These are phyloP conservation scores for Drosophila erecta DNA, from an alignment of 1,140 invertebrate species.

Conservation along the genomic window DNA sequence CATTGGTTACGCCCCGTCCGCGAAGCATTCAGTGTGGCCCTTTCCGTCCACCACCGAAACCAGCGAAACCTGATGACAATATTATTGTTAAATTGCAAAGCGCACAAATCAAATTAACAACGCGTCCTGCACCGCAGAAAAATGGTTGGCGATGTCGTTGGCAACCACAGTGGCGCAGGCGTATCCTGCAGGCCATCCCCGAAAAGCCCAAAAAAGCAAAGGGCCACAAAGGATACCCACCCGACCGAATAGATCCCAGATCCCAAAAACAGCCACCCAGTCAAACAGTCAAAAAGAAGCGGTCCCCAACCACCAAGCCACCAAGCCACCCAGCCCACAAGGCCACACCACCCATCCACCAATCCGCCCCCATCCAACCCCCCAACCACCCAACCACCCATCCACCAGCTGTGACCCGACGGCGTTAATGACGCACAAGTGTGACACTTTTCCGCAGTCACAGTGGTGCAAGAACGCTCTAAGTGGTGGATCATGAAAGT, in stretches of 20 bases:
- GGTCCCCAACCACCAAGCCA: slow-evolving; percentile 2
- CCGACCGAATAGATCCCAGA: slow-evolving; percentile 19
- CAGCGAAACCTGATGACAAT: slow-evolving; percentile 71
- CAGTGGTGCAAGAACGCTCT: slow-evolving; percentile 9
- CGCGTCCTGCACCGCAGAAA: slow-evolving; percentile 67
- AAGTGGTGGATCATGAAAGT: too few species aligned
- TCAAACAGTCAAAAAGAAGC: slow-evolving; percentile 21
- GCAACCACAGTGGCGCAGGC: slow-evolving; percentile 74
- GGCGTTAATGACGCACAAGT: slow-evolving; percentile 82
- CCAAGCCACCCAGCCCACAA: background rate
- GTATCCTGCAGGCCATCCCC: slow-evolving; percentile 31
- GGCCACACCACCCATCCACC: slow-evolving; percentile 11
- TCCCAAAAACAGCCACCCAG: slow-evolving; percentile 27
- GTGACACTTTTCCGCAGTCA: slow-evolving; percentile 68
- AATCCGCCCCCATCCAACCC: slow-evolving; percentile 3
- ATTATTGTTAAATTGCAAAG: slow-evolving; percentile 82
- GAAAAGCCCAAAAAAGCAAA: slow-evolving; percentile 14
- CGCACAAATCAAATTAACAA: slow-evolving; percentile 82
- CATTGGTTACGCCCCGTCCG: slow-evolving; percentile 63
- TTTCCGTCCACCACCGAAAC: slow-evolving; percentile 14
- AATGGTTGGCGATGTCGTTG: slow-evolving; percentile 79
- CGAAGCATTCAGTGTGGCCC: background rate
- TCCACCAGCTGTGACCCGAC: slow-evolving; percentile 80
- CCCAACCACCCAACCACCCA: slow-evolving; percentile 43
- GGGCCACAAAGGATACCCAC: background rate